A percentile compares a stretch with the other conserved stretches of the same genome.
Evolutionary conservation across 2,888 invertebrate genomes (phyloP).

Genomic region (Caradrina clavipalpis): DNA sequence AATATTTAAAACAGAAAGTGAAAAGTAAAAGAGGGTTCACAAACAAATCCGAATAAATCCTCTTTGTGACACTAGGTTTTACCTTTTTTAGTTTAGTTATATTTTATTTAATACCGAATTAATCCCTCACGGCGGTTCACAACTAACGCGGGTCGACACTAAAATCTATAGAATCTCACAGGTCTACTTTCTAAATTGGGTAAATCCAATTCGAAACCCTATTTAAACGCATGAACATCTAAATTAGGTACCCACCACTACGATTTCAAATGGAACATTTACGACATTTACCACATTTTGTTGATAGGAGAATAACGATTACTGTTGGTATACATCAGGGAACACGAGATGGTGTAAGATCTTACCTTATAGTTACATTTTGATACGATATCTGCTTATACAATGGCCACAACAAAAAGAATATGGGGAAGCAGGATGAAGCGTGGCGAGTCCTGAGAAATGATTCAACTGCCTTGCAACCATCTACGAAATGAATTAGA

Average conservation of each 20-base stretch:
- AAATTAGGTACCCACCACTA: neutral
- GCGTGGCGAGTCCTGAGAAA: neutral
- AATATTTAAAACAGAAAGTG: neutral
- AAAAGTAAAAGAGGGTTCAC: neutral
- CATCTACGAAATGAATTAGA: slow-evolving; percentile 1
- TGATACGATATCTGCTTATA: too few relatives aligned
- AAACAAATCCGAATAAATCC: slow-evolving; percentile 1
- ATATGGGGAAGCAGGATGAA: neutral
- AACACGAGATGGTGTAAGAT: neutral
- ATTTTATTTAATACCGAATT: slow-evolving; percentile 9
- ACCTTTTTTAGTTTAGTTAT: slow-evolving; percentile 2
- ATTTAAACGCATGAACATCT: neutral
- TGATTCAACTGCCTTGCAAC: neutral
- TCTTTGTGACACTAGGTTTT: neutral
- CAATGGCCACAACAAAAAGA: neutral
- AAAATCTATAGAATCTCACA: slow-evolving; percentile 9
- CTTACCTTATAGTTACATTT: too few relatives aligned
- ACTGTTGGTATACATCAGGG: neutral
- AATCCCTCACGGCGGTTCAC: neutral
- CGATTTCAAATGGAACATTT: neutral
- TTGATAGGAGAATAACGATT: neutral
- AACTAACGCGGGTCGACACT: slow-evolving; percentile 1
- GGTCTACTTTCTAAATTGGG: neutral
- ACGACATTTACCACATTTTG: neutral
- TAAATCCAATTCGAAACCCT: slow-evolving; percentile 9